phyloP scores from a whole-genome alignment of 1,140 invertebrate genomes.

The Zaprionus capensis region DNA sequence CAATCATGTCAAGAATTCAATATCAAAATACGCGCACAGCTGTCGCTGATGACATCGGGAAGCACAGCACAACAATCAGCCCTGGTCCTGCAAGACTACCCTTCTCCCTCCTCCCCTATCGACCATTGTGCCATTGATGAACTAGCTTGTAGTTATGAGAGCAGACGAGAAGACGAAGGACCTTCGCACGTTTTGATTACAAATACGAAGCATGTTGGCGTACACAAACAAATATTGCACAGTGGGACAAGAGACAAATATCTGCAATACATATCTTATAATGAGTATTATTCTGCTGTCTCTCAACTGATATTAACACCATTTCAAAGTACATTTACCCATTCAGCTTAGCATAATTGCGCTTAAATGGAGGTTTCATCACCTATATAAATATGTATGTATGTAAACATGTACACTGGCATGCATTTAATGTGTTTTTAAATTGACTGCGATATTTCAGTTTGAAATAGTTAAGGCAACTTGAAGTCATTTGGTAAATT shows the following conservation, averaged over 20 bases:
- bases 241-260: constrained; percentile 15
- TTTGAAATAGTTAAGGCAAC: constrained; percentile 51
- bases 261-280: neutral
- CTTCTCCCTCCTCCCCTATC: constrained; percentile 1
- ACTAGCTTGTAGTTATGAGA: constrained; percentile 46
- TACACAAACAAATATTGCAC: constrained; percentile 21
- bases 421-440: constrained; percentile 62
- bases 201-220: constrained; percentile 62
- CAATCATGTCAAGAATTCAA: constrained; percentile 83
- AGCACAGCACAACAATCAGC: constrained; percentile 37
- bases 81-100: neutral
- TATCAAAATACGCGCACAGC: constrained; percentile 73
- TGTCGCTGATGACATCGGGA: constrained; percentile 71
- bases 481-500: constrained; percentile 57
- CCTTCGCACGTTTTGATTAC: constrained; percentile 63
- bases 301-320: neutral
- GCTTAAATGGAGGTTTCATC: constrained; percentile 18
- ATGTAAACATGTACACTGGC: constrained; percentile 35
- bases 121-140: constrained; percentile 61
- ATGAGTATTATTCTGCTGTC: neutral
- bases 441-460: constrained; percentile 43
- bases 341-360: neutral
- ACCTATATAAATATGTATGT: constrained; percentile 29
- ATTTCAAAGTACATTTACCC: neutral
- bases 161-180: neutral